Conservation (phyloP, 2,113 vertebrate species). For the Poeciliopsis turrubarensis region DNA sequence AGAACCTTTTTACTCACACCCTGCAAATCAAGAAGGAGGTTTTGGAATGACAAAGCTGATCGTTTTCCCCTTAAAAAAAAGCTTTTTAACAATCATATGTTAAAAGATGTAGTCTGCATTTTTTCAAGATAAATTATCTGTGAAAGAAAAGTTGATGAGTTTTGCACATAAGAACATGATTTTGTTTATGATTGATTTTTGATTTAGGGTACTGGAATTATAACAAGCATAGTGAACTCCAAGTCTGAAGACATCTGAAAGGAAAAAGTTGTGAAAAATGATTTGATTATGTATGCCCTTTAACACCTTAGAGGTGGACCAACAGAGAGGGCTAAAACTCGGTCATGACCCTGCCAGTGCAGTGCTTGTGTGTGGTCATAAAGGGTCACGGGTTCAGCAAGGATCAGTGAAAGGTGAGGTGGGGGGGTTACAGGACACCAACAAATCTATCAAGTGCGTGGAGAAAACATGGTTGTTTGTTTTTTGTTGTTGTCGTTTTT, state of each 20-base stretch:
- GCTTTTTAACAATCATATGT: too few relatives aligned
- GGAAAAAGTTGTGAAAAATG: background rate
- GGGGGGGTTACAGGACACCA: slow-evolving; percentile 36
- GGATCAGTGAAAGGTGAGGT: slow-evolving; percentile 33
- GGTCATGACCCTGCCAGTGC: slow-evolving; percentile 60
- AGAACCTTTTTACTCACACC: background rate
- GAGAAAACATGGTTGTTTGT: background rate
- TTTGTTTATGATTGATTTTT: too few relatives aligned
- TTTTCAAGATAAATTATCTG: too few relatives aligned
- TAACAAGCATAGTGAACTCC: background rate
- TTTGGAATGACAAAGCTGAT: too few relatives aligned
- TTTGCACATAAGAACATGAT: too few relatives aligned
- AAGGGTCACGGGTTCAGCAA: slow-evolving; percentile 52
- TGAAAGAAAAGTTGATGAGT: too few relatives aligned
- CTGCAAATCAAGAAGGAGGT: too few relatives aligned
- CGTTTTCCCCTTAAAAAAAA: too few relatives aligned
- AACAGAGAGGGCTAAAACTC: slow-evolving; percentile 30
- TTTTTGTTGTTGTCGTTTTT: too few relatives aligned
- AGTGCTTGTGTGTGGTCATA: slow-evolving; percentile 69
- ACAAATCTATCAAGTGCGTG: slow-evolving; percentile 13
- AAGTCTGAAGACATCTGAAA: background rate
- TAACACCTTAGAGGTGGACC: background rate
- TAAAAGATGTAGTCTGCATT: too few relatives aligned
- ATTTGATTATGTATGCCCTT: background rate
- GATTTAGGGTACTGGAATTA: background rate